These are phyloP conservation scores for Tinea trinotella DNA, from an alignment of 2,888 invertebrate species.

Conservation along the genomic window DNA sequence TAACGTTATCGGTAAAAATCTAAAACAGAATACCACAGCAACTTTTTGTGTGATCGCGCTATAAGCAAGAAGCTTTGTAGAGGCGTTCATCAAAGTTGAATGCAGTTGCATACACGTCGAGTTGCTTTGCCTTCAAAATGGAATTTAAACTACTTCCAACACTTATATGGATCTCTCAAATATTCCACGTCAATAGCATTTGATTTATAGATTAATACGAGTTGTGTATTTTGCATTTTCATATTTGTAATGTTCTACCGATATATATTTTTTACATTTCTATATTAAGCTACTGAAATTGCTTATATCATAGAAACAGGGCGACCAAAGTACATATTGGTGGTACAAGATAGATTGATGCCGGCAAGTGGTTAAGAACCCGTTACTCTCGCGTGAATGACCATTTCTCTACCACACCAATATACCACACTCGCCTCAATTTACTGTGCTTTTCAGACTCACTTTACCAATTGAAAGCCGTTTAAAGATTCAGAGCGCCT, in stretches of 20 bases:
- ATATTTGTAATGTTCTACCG: not conserved
- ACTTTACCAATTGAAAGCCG: too few relatives aligned
- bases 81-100: slow-evolving; percentile 9
- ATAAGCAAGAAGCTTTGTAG: not conserved
- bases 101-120: not conserved
- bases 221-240: not conserved
- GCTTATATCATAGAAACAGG: too few relatives aligned
- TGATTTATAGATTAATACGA: too few relatives aligned
- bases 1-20: not conserved
- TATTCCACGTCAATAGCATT: not conserved
- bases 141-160: slow-evolving; percentile 1
- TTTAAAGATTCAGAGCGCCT: too few relatives aligned
- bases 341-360: too few relatives aligned
- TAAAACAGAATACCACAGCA: not conserved
- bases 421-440: too few relatives aligned
- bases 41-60: slow-evolving; percentile 3
- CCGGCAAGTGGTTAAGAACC: too few relatives aligned
- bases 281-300: too few relatives aligned
- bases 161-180: not conserved
- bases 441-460: too few relatives aligned
- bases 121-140: not conserved
- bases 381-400: too few relatives aligned
- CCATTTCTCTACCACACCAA: too few relatives aligned
- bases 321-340: too few relatives aligned
- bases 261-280: not conserved